Percentiles rank a stretch among this genome's conserved stretches.
These are phyloP conservation scores for Oxystoma pomonae DNA, from an alignment of 2,888 invertebrate genomes.

Conservation along the genomic window DNA sequence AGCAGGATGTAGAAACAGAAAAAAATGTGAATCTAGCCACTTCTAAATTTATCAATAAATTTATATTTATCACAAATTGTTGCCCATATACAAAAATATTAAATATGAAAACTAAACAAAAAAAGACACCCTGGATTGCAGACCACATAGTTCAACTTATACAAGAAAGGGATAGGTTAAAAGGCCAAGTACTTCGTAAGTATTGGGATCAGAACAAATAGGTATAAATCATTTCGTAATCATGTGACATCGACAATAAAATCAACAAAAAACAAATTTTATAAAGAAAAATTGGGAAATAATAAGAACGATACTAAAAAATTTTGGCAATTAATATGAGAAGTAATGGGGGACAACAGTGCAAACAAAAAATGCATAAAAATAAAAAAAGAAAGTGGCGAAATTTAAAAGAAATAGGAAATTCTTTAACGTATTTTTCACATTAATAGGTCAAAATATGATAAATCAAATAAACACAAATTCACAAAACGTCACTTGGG, in stretches of 20 bases:
- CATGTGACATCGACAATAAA: neutral
- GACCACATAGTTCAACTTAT: neutral
- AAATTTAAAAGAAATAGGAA: neutral
- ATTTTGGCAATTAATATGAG: neutral
- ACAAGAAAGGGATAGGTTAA: neutral
- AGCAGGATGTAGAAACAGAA: neutral
- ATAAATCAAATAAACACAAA: neutral
- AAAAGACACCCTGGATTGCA: neutral
- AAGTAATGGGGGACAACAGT: neutral
- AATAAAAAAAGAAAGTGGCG: neutral
- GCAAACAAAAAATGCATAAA: neutral
- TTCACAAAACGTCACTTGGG: neutral
- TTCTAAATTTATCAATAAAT: neutral
- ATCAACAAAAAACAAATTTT: neutral
- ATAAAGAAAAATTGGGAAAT: neutral
- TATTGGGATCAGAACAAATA: neutral
- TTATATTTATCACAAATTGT: neutral
- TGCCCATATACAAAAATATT: neutral
- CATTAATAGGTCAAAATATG: neutral
- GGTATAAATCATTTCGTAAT: neutral
- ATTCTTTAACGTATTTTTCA: neutral
- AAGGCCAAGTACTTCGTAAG: neutral
- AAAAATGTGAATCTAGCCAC: neutral
- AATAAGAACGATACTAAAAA: neutral
- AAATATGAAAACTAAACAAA: neutral